phyloP scores from a whole-genome alignment of 2,797 vertebrate genomes.

The Gallirallus australis region DNA sequence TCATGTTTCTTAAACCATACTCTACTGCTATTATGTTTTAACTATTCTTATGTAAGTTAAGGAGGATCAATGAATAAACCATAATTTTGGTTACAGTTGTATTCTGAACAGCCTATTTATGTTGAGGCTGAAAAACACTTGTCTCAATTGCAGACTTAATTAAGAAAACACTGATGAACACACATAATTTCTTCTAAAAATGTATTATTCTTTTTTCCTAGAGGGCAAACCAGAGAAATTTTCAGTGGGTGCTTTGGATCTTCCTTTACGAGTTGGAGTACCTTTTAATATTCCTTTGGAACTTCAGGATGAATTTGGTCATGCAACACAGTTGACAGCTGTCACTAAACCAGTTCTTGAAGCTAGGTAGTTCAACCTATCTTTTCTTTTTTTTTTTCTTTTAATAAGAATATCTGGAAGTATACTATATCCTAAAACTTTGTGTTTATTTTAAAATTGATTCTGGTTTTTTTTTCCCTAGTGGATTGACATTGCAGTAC shows the following conservation, averaged over 20 bases:
- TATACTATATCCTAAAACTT: background rate
- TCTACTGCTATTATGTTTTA: background rate
- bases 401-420: background rate
- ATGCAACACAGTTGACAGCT: constrained; percentile 75
- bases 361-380: constrained; percentile 83
- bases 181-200: background rate
- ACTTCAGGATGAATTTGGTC: constrained; percentile 85
- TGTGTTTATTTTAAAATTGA: background rate
- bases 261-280: constrained; percentile 82
- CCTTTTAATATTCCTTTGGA: constrained; percentile 88
- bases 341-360: constrained; percentile 81
- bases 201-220: constrained; percentile 58
- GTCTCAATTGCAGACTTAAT: background rate
- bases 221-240: constrained; percentile 87
- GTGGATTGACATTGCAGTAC: constrained; percentile 84
- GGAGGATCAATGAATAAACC: background rate
- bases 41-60: background rate
- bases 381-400: background rate
- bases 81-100: background rate
- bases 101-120: background rate
- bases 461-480: constrained; percentile 59
- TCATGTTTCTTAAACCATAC: background rate
- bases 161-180: background rate
- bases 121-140: background rate
- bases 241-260: constrained; percentile 71